phyloP scores from a whole-genome alignment of 2,797 vertebrate species.

The Typhlichthys eigenmanni region DNA sequence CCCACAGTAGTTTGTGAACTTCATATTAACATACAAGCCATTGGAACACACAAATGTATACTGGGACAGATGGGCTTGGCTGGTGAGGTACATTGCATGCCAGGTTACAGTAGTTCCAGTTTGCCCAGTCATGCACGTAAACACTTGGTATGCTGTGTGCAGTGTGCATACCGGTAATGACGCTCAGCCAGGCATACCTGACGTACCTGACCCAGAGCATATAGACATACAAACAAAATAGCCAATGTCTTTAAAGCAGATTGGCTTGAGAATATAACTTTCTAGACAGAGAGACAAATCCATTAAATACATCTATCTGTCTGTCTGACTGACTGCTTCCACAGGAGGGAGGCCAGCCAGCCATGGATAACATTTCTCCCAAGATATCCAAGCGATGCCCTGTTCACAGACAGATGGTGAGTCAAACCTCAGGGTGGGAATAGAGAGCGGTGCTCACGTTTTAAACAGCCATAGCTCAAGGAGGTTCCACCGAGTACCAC shows the following conservation, averaged over 20 bases:
- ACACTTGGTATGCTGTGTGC: no score
- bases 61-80: slow-evolving; percentile 7
- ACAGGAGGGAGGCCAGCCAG: slow-evolving; percentile 66
- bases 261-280: background rate
- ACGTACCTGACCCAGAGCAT: background rate
- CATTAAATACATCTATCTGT: slow-evolving; percentile 19
- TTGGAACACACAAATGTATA: slow-evolving; percentile 4
- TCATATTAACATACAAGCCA: slow-evolving; percentile 26
- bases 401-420: slow-evolving; percentile 73
- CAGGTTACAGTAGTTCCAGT: background rate
- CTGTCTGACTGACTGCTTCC: slow-evolving; percentile 21
- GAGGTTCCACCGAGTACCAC: no score
- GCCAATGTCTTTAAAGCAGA: background rate
- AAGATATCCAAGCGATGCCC: slow-evolving; percentile 70
- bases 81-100: background rate
- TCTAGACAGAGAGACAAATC: no score
- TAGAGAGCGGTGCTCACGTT: background rate
- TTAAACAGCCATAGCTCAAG: background rate
- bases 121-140: background rate
- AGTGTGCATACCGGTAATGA: background rate
- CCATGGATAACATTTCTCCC: slow-evolving; percentile 64
- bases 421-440: slow-evolving; percentile 6
- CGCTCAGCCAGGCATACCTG: background rate
- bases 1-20: background rate
- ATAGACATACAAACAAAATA: background rate